A percentile compares a stretch with the other conserved stretches of the same genome.
phyloP scores from a whole-genome alignment of 2,113 vertebrate species.

The Cygnus buccinator region DNA sequence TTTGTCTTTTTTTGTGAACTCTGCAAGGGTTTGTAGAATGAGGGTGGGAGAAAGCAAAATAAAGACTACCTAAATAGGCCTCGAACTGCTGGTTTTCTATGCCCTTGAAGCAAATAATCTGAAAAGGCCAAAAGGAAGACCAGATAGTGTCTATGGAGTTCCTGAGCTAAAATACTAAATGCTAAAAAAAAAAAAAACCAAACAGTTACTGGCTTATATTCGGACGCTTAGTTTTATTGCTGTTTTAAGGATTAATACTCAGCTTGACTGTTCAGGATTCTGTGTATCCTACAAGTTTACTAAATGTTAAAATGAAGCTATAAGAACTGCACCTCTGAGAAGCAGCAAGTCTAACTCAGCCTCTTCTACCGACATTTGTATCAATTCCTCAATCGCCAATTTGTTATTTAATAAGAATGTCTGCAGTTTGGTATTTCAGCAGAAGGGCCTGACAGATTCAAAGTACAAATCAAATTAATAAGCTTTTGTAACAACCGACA shows the following conservation, averaged over 20 bases:
- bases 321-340: neutral
- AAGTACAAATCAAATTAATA: slow-evolving; percentile 30
- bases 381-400: neutral
- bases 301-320: neutral
- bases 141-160: neutral
- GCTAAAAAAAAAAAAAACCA: neutral
- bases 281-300: neutral
- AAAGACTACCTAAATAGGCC: neutral
- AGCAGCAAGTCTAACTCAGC: neutral
- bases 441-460: slow-evolving; percentile 19
- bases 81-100: neutral
- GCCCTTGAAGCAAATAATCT: neutral
- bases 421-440: neutral
- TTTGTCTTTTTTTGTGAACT: neutral
- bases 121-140: neutral
- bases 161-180: neutral
- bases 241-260: neutral
- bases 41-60: neutral
- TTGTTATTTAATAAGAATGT: neutral
- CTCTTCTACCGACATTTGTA: neutral
- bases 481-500: slow-evolving; percentile 16
- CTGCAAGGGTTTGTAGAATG: neutral
- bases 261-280: neutral
- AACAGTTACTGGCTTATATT: neutral
- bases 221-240: neutral